These are phyloP conservation scores for Anguilla japonica DNA, from an alignment of 2,113 vertebrate genomes.

Conservation along the genomic window DNA sequence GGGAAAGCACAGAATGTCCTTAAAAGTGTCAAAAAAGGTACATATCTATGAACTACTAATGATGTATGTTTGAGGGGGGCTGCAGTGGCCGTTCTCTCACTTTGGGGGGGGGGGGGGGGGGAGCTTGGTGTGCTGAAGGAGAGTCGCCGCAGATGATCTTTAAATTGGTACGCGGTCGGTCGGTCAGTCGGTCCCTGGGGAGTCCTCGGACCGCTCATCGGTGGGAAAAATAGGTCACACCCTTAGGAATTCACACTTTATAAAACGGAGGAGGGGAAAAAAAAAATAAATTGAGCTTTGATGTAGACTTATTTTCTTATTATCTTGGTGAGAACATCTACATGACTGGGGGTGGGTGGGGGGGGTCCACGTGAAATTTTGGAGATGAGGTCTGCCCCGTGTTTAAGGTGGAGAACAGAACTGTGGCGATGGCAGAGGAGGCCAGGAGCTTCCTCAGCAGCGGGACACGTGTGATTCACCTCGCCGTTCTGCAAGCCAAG, in stretches of 20 bases:
- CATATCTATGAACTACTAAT: neutral
- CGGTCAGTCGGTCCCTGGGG: neutral
- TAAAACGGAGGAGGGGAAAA: neutral
- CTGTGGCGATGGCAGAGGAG: neutral
- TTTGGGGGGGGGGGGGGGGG: no score
- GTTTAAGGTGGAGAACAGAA: neutral
- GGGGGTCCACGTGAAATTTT: neutral
- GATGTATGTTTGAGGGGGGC: no score
- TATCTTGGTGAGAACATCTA: neutral
- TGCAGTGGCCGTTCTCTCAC: neutral
- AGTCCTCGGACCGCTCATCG: slow-evolving; percentile 17
- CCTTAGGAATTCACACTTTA: neutral
- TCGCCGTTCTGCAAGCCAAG: neutral
- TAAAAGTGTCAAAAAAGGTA: neutral
- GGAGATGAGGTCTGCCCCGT: neutral
- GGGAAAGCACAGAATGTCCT: no score
- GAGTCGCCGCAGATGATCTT: neutral
- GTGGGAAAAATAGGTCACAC: slow-evolving; percentile 13
- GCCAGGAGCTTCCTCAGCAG: neutral
- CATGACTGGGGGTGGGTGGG: neutral
- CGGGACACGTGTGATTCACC: neutral
- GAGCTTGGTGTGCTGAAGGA: neutral
- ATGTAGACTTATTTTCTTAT: neutral
- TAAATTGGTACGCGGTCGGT: slow-evolving; percentile 10
- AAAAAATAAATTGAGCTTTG: neutral